Evolutionary conservation across 1,140 invertebrate species (phyloP), one percentile per base, ranked within the genome.

Genomic region (Bombus terrestris): DNA sequence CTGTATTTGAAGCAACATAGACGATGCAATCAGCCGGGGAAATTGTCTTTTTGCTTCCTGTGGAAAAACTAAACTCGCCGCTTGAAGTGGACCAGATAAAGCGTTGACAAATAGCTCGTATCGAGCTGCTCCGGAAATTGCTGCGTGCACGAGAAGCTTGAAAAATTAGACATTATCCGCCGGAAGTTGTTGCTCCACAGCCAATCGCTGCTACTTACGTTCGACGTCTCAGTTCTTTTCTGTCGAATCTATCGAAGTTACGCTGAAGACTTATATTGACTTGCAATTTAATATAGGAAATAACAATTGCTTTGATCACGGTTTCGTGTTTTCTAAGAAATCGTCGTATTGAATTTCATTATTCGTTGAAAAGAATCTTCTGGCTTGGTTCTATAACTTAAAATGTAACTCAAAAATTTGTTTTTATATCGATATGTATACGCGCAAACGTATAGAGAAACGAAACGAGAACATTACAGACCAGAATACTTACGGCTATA

Each of bases 131-230:
- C 32, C 41, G 62, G 77, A 68, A 68, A 79, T 79, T 78, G 59
- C n/a, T 78, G 76, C 77, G 77, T 68, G 32, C 41, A 37, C n/a
- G 64, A 43, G 41, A 68, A 68, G 39, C 77, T 79, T 80, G 64
- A 80, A 80, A 80, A 69, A 80, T 69, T 80, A 69, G 78, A 53
- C 35, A 69, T 37, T 80, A 43, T 32, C 28, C 35, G 35, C 32
- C 43, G 64, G 32, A 80, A 80, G 41, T 64, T 8, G 62, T 32
- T 32, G 74, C 35, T 37, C 35, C 53, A 39, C 53, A 25, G 53
- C 22, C 74, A 59, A 59, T 59, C 53, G 25, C 25, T 15, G 53
- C 74, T 76, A 59, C 25, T 59, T 76, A 59, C 74, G 25, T 39
- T 35, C 74, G 35, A 37, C 8, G 47, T 35, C 37, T 59, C 47